Evolutionary conservation across 1,140 invertebrate species (phyloP), one percentile per base, ranked within the genome.

Genomic region (Aethina tumida): DNA sequence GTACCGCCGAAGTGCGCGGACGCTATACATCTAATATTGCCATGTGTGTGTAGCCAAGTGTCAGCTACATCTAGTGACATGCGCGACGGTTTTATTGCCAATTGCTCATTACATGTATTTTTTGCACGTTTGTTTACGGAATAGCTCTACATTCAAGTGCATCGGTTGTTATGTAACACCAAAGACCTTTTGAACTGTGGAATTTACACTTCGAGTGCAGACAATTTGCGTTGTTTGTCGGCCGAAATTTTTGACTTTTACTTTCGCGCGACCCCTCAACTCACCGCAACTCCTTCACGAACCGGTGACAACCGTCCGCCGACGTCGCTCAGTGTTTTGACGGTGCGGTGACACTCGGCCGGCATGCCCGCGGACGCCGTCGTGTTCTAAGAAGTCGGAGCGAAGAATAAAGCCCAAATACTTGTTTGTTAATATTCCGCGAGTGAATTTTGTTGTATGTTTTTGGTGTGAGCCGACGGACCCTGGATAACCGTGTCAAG

Each of bases 1-100:
- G 35, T 42, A 43, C 46, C 39, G 49, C 40, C 32, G 29, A 38
- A 45, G 41, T 51, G 52, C 46, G 46, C 52, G 49, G 46, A 39
- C 35, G 39, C 41, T 42, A 33, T 39, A 30, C 41, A 29, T 17
- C 13, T 19, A 13, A 36, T 26, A 25, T 26, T 9, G 21, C 7
- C 28, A 20, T 26, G 35, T 32, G 28, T 31, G 27, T 28, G 28
- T 33, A 17, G 36, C 19, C 27, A 36, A 37, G 34, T 41, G 41
- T 17, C 19, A 10, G 22, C 22, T 18, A 24, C 38, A 21, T 41
- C 21, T 20, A 41, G 38, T 37, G 43, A 45, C 46, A 49, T 49
- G 47, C 47, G 47, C 47, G 36, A 10, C 31, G 28, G 18, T 30
- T 40, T 35, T 45, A 37, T 28, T 25, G 22, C 24, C 24, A 37